Base-by-base conservation (phyloP, 2,113 vertebrate genomes). In the Siphamia tubifer region DNA sequence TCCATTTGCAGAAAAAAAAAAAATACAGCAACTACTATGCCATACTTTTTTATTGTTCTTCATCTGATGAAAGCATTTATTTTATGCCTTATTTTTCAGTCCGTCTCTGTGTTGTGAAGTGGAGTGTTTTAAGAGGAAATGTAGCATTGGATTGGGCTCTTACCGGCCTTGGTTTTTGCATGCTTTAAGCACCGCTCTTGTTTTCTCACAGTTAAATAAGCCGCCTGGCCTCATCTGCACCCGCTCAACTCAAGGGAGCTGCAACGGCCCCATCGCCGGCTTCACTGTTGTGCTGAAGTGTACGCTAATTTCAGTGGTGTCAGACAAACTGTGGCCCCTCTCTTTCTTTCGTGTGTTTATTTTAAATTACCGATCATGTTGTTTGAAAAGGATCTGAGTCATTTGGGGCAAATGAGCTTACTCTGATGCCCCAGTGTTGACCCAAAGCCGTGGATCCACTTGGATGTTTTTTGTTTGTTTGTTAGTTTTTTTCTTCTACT, bases 91-190 rank as follows among this genome's bases (percentile, higher is more conserved):
- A 3, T 30, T 63, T 19, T 65, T 49, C 13, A 4, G 45, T 8
- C 19, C 43, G 15, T 20, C 13, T 44, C 30, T 27, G 13, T 10
- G 23, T 53, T 6, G 60, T 17, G 21, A 51, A 25, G 45, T 71
- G 61, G 42, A 77, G 79, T 40, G 84, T 40, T 79, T 74, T 49
- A 57, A 67, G 72, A 72, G 79, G 74, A 86, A 82, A 74, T 79
- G 75, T 64, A 62, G 71, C 81, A 11, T 85, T 77, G 68, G 73
- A 87, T 83, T 77, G 79, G 52, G 57, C 81, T 77, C 73, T 79
- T 61, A 60, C 65, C 19, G 47, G 53, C 55, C 76, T 78, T 61
- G 81, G 81, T 85, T 71, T 66, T 66, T 24, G 9, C 45, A 6
- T 45, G 45, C 72, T 61, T 43, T 54, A 55, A 72, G 53, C 40